These are phyloP conservation scores for Tetranychus truncatus DNA, from an alignment of 2,888 invertebrate species.

Conservation along the genomic window DNA sequence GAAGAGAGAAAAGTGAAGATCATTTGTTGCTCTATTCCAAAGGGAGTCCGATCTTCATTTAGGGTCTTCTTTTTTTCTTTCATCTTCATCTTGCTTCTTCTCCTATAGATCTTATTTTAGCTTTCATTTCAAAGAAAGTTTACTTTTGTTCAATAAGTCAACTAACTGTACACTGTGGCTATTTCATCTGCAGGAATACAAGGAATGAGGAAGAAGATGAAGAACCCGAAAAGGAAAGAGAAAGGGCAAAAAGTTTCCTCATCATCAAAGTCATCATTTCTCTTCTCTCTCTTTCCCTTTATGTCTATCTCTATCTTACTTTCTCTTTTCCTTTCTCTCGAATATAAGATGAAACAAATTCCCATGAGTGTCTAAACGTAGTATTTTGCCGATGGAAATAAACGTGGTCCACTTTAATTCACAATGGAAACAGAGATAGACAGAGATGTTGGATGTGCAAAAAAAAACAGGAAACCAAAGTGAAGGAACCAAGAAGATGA, in stretches of 20 bases:
- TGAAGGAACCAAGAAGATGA: background rate
- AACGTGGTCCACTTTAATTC: background rate
- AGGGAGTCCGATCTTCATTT: background rate
- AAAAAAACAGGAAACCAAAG: background rate
- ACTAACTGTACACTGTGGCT: no score
- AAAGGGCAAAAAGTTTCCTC: slow-evolving; percentile 3
- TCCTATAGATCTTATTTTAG: no score
- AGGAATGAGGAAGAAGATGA: background rate
- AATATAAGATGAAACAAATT: background rate
- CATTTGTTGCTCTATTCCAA: background rate
- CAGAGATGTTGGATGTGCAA: background rate
- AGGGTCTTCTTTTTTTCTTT: no score
- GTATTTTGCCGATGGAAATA: background rate
- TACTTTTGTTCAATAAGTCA: no score
- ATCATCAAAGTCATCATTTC: background rate
- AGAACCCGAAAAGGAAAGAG: background rate
- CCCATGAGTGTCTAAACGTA: background rate
- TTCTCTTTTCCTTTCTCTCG: background rate
- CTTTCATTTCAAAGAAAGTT: no score
- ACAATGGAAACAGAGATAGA: background rate
- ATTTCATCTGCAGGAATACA: no score
- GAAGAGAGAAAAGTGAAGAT: background rate
- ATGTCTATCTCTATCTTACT: background rate
- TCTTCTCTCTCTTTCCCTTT: slow-evolving; percentile 2
- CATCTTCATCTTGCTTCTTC: no score